Base-by-base conservation (phyloP, 1,140 invertebrate genomes). In the Fopius arisanus region DNA sequence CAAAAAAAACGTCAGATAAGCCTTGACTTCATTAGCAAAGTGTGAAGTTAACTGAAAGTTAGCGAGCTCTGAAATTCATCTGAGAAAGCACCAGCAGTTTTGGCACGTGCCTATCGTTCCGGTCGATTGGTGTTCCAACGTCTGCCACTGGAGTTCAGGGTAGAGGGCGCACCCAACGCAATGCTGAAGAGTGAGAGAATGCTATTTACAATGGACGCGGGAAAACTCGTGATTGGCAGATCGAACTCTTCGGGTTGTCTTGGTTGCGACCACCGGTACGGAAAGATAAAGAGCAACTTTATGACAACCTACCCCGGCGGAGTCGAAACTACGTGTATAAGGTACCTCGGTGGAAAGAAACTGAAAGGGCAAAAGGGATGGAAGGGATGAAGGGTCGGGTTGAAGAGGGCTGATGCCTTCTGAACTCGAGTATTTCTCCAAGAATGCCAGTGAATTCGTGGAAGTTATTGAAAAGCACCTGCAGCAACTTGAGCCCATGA, bases 241-340 rank as follows among this genome's bases (percentile, higher is more conserved):
- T 82, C 77, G 78, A 82, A 79, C 74, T 77, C 67, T 21, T 23
- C 31, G 59, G 70, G 59, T 16, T 41, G 70, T 66, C 41, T 70
- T 70, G 67, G 59, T 29, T 48, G 59, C 16, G 67, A 66, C 48
- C 72, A 76, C 37, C 79, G 77, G 76, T 78, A 79, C 72, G 78
- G 79, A 82, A 82, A 80, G 81, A 83, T 83, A 83, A 83, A 83
- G 81, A 79, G 76, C 73, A 83, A 82, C 77, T 83, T 82, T 81
- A 78, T 82, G 81, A 83, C 81, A 83, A 73, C 80, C 67, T 79
- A 73, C 73, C 66, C 43, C 75, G 43, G 76, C 78, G 69, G 66
- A 79, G 73, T 70, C 65, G 68, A 75, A 74, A 77, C 23, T 19
- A 23, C 54, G 23, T 26, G 54, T 59, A 59, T 19, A 26, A 59